Evolutionary conservation across 2,797 vertebrate species (phyloP), one percentile per base, ranked within the genome.

Genomic region (Siniperca obscura): DNA sequence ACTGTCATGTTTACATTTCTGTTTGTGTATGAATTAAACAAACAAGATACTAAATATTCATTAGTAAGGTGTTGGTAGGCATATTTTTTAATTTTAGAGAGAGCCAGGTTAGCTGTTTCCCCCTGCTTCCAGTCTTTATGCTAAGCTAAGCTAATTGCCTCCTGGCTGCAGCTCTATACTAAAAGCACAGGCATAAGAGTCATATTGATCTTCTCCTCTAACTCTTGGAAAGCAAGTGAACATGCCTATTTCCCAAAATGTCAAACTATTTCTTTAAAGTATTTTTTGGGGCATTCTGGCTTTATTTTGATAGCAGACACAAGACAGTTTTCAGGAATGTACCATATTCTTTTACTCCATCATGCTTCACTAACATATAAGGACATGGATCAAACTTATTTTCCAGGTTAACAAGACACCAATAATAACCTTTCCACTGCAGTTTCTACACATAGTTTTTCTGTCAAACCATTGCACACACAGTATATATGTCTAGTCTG

Each of bases 391-490:
- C 34, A 38, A 1, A 52, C 17, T 6, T 27, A 42, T 27, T 70
- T 74, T 27, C 38, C 42, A 34, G 9, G 40, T 40, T 50, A 71
- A 53, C 60, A 80, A 16, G n/a, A 25, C 36, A 61, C 22, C 3
- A 42, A 30, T 13, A 46, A 53, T 44, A 70, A 22, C 13, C 52
- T 25, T 50, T 48, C 42, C 7, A 19, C 19, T 25, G 17, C 0
- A 4, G 22, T 69, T 69, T 69, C 40, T 34, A 30, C 0, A 76
- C 66, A 59, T 60, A 40, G 66, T 67, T 44, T 42, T 44, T 56
- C 70, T 60, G 53, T 46, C 38, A 65, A 78, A 74, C 14, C 1
- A 7, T 21, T 22, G 5, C 52, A 70, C 1, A 77, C 57, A 50
- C 57, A 50, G 10, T 14, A 57, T 25, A 21, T 65, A 50, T 44